Percentiles rank a stretch among this genome's conserved stretches.
phyloP scores from a whole-genome alignment of 2,888 invertebrate genomes.

The Chloroclystis v-ata region DNA sequence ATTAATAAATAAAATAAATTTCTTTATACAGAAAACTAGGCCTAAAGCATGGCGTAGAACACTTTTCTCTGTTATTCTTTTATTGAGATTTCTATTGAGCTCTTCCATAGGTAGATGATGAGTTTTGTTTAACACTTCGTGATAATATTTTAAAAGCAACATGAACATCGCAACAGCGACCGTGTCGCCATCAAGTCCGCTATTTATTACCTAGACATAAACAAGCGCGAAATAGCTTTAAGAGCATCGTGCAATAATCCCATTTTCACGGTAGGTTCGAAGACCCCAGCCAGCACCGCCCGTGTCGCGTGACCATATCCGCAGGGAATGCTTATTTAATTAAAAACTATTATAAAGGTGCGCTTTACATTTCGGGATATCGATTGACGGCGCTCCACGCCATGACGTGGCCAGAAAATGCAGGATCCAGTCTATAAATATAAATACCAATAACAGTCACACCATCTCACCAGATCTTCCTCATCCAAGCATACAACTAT shows the following conservation, averaged over 20 bases:
- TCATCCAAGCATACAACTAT: conserved; percentile 18
- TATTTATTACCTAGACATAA: conserved; percentile 35
- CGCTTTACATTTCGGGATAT: conserved; percentile 14
- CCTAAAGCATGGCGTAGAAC: too few species aligned
- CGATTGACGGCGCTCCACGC: conserved; percentile 28
- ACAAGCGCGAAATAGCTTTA: conserved; percentile 61
- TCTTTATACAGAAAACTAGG: too few species aligned
- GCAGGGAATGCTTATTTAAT: conserved; percentile 51
- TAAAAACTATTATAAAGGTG: conserved; percentile 43
- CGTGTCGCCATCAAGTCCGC: conserved; percentile 17
- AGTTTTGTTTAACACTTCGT: too few species aligned
- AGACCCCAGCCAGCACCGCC: conserved; percentile 44
- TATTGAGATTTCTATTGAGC: too few species aligned
- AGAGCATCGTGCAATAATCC: conserved; percentile 66
- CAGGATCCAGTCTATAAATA: conserved; percentile 8
- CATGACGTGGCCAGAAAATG: conserved; percentile 28
- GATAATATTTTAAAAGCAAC: not conserved
- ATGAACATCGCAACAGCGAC: conserved; percentile 11
- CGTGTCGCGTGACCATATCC: conserved; percentile 47
- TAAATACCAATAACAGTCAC: conserved; percentile 4
- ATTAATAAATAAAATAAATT: too few species aligned
- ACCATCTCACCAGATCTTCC: conserved; percentile 18
- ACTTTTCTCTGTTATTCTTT: too few species aligned
- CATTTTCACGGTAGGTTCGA: conserved; percentile 70
- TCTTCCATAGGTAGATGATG: too few species aligned